These are phyloP conservation scores for Holothuria scabra DNA, from an alignment of 53 echinoderm and acorn worm genomes.

Conservation along the genomic window DNA sequence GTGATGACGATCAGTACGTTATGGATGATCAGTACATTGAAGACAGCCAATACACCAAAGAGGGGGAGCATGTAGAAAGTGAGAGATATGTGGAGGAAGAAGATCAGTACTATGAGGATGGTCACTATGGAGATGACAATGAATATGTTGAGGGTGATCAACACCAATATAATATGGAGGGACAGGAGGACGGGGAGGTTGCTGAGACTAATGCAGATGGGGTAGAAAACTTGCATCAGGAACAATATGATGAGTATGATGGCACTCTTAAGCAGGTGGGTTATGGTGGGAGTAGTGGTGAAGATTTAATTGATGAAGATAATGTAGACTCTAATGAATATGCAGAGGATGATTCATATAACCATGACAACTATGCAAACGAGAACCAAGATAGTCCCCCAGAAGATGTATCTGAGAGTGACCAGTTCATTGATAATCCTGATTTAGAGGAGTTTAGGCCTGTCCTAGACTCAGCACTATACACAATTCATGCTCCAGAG, in stretches of 20 bases:
- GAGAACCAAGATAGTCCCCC: constrained; percentile 48
- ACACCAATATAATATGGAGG: constrained; percentile 28
- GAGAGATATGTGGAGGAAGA: constrained; percentile 32
- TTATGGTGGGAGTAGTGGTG: not conserved
- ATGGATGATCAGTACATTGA: not conserved
- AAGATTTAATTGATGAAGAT: not conserved
- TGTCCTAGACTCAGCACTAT: not conserved
- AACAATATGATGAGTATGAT: constrained; percentile 40
- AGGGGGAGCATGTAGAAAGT: not conserved
- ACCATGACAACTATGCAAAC: constrained; percentile 40
- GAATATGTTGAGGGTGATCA: constrained; percentile 49
- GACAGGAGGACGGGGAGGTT: constrained; percentile 52
- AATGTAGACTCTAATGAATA: constrained; percentile 37
- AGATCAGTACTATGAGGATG: constrained; percentile 37
- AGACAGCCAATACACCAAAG: not conserved
- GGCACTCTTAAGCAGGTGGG: not conserved
- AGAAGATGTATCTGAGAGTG: constrained; percentile 47
- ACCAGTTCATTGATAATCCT: constrained; percentile 43
- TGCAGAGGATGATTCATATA: constrained; percentile 57
- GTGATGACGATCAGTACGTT: constrained; percentile 40
- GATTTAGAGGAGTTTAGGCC: constrained; percentile 39
- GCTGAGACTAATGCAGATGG: constrained; percentile 44
- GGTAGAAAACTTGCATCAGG: not conserved
- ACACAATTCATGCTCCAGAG: constrained; percentile 8
- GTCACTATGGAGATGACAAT: constrained; percentile 39